These are phyloP conservation scores for Stichopus horrens DNA, from an alignment of 53 echinoderm and acorn worm species.

Conservation along the genomic window DNA sequence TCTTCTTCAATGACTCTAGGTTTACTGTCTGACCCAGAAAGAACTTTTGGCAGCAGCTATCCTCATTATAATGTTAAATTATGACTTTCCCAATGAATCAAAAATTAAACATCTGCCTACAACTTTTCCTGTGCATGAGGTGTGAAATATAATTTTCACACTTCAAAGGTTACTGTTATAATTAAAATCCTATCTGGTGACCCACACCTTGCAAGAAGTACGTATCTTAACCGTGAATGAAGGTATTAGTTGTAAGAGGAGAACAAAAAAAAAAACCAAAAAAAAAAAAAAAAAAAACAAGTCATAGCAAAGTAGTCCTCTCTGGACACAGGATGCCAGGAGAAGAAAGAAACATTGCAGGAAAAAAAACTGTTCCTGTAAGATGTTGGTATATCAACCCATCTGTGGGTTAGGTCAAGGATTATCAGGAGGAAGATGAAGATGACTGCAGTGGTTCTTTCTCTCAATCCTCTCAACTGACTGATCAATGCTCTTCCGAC, in stretches of 20 bases:
- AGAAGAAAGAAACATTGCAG: neutral
- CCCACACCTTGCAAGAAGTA: conserved; percentile 30
- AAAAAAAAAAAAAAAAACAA: neutral
- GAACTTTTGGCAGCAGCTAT: no score
- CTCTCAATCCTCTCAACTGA: neutral
- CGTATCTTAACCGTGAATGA: neutral
- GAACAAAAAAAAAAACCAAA: neutral
- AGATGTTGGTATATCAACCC: neutral
- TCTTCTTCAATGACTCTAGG: no score
- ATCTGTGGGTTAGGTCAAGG: neutral
- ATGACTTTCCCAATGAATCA: conserved; percentile 25
- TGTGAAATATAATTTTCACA: conserved; percentile 51
- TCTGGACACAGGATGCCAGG: neutral
- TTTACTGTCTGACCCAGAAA: no score
- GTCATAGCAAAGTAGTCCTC: neutral
- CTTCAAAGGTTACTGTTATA: conserved; percentile 9
- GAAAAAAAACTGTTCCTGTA: neutral
- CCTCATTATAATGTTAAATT: conserved; percentile 43
- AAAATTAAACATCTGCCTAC: conserved; percentile 48
- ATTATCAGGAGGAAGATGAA: neutral
- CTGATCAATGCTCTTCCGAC: neutral
- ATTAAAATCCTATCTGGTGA: conserved; percentile 28
- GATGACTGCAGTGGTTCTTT: no score
- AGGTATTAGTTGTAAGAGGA: neutral
- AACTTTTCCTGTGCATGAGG: conserved; percentile 27